phyloP scores from a whole-genome alignment of 1,140 invertebrate genomes.

The Dendroctonus ponderosae region DNA sequence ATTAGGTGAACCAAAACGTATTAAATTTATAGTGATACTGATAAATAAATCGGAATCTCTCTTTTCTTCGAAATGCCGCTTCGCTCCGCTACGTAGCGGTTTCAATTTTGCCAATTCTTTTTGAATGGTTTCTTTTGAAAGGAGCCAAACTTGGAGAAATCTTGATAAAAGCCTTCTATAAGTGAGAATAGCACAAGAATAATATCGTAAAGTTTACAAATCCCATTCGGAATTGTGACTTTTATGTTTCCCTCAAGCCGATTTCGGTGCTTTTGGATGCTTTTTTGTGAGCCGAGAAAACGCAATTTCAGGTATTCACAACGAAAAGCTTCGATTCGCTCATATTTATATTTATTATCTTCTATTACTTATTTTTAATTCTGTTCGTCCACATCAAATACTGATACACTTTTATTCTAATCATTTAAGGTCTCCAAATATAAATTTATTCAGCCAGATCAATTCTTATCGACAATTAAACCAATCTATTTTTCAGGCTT shows the following conservation, averaged over 20 bases:
- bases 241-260: constrained; percentile 50
- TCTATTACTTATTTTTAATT: no score
- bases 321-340: no score
- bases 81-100: constrained; percentile 14
- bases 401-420: no score
- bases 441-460: no score
- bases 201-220: constrained; percentile 53
- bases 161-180: constrained; percentile 51
- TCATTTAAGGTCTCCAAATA: no score
- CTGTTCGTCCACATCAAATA: no score
- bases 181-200: constrained; percentile 51
- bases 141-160: constrained; percentile 47
- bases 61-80: no score
- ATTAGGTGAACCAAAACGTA: no score
- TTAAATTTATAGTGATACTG: no score
- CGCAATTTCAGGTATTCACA: background rate
- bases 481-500: constrained; percentile 15
- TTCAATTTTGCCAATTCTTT: constrained; percentile 48
- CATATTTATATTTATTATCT: no score
- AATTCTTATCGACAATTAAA: constrained; percentile 3
- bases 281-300: constrained; percentile 30
- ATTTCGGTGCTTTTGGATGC: constrained; percentile 42
- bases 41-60: no score
- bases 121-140: constrained; percentile 45
- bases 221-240: constrained; percentile 53